A percentile compares a stretch with the other conserved stretches of the same genome.
Evolutionary conservation across 2,888 invertebrate species (phyloP).

Genomic region (Agriotes lineatus): DNA sequence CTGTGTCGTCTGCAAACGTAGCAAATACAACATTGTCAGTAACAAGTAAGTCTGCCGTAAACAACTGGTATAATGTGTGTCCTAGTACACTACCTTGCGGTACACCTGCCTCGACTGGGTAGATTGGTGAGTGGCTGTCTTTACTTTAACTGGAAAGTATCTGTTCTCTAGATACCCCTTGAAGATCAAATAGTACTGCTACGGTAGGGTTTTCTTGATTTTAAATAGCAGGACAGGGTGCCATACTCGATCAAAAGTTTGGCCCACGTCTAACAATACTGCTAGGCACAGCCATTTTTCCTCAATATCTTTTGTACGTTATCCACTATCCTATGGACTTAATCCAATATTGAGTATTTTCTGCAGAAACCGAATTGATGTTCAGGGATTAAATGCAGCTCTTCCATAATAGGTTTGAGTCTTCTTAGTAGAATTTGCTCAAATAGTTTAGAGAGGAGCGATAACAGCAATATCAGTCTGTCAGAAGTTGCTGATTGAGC

Average conservation of each 20-base stretch:
- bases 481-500: too few relatives aligned
- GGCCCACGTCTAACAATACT: not conserved
- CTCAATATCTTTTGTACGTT: not conserved
- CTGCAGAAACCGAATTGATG: too few relatives aligned
- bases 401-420: too few relatives aligned
- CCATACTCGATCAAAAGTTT: not conserved
- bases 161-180: not conserved
- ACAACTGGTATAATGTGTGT: not conserved
- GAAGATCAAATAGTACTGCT: not conserved
- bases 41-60: not conserved
- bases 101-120: not conserved
- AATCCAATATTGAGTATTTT: too few relatives aligned
- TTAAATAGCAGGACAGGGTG: not conserved
- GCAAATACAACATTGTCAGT: not conserved
- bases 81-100: not conserved
- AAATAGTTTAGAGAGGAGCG: too few relatives aligned
- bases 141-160: not conserved
- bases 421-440: too few relatives aligned
- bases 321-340: not conserved
- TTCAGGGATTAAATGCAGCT: too few relatives aligned
- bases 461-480: not conserved
- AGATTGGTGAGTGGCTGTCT: not conserved
- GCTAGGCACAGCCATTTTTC: not conserved
- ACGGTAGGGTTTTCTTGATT: not conserved
- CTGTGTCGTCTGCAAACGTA: not conserved